Evolutionary conservation across 2,113 vertebrate species (phyloP), one percentile per base, ranked within the genome.

Genomic region (Dascyllus trimaculatus): DNA sequence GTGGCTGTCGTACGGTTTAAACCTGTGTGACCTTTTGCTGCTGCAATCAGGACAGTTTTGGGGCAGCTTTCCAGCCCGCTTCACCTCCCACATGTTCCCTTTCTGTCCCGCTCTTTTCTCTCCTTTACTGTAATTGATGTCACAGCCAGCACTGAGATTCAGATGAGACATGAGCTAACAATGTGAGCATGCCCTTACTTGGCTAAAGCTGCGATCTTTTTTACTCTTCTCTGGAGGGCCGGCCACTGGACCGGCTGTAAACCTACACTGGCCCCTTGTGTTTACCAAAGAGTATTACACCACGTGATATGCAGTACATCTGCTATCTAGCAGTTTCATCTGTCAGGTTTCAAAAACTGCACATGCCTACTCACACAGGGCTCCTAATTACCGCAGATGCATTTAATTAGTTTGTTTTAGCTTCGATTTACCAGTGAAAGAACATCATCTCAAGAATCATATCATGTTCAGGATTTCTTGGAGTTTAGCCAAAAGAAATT

Each of bases 261-360:
- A 57, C 59, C 72, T 63, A 59, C 84, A 91, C 78, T 91, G 89
- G 40, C 90, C 88, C 82, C 91, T 86, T 82, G 90, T 89, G 91
- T 85, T 76, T 48, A 45, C 18, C 59, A 59, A 4, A 38, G 52
- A 69, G 52, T 71, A 92, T 90, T 91, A 75, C 90, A 87, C 21
- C 46, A 19, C 2, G n/a, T 72, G 62, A 57, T 2, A 29, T 7
- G 32, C 4, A 17, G 21, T 29, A 0, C n/a, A 18, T 65, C 17
- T 58, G 40, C 10, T 24, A 15, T 38, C 13, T 6, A 4, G 10
- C 14, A 66, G 11, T 35, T 35, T 35, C 32, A 35, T 35, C 32
- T 35, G 9, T 10, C 32, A 9, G 9, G 32, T 35, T 35, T 35
- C 32, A 9, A 9, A 35, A 35, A 19, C 48, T 18, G 18, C 48